Evolutionary conservation across 2,797 vertebrate genomes (phyloP), one percentile per base, ranked within the genome.

Genomic region (Loriculus beryllinus): DNA sequence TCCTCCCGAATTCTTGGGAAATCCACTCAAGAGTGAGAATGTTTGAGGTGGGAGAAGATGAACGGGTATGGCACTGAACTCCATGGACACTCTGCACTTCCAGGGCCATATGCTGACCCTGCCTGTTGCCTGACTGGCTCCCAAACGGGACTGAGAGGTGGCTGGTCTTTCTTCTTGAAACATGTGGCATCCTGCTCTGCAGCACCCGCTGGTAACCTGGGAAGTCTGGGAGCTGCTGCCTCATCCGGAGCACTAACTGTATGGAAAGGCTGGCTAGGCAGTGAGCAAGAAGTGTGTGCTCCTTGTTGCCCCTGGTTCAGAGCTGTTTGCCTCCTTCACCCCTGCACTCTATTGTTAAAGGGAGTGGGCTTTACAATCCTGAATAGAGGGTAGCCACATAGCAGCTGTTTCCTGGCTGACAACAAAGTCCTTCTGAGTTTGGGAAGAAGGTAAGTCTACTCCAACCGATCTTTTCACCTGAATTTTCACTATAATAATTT

Each of bases 131-230:
- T 1, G n/a, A 1, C 23, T 65, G 69, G 4, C 17, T 85, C n/a
- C 33, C 43, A 81, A 28, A 14, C 33, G n/a, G 47, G 45, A 2
- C 59, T 67, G 25, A 1, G 5, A 56, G n/a, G 31, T 52, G 37
- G 14, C 19, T 45, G 40, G 26, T 5, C 33, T 9, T 8, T 31
- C 17, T 13, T 40, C 26, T 62, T 31, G 48, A 37, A 19, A 35
- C 0, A 1, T 3, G 2, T 14, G 43, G 22, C 20, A 45, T 25
- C 64, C 42, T 39, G 19, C 25, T 10, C 35, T 9, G n/a, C 59
- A 54, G 31, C 5, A 2, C 31, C 10, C 0, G 1, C 9, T 0
- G 1, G 39, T 26, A 37, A 29, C 13, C 11, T 16, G 5, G 11
- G 14, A 35, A 47, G 11, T n/a, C 22, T 42, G 29, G 26, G 25